Evolutionary conservation across 1,140 invertebrate genomes (phyloP), one percentile per base, ranked within the genome.

Genomic region (Heliconius hermathena): DNA sequence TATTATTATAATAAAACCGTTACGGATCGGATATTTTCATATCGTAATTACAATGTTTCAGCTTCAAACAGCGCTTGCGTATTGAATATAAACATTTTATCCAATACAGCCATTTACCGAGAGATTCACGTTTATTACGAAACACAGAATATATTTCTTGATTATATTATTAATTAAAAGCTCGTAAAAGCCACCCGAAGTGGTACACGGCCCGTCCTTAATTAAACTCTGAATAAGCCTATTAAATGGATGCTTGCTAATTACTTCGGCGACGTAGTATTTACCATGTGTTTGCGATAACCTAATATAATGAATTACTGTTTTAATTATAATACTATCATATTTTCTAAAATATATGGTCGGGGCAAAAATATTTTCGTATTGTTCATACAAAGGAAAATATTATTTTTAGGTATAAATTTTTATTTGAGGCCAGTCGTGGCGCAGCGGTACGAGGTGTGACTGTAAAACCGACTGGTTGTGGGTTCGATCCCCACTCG

Each of bases 181-280:
- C 82, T 76, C 77, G 78, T 83, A 83, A 83, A 81, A 77, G 80
- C 80, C 74, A 77, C 76, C 54, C 78, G 76, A 83, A 74, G 36
- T 77, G 60, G 52, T 71, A 79, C 78, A 75, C 73, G 78, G 78
- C 72, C 41, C 18, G 36, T 80, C 73, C 76, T 84, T 82, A 80
- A 82, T 80, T 84, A 80, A 76, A 78, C 60, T 57, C 71, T 83
- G 79, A 79, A 83, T 79, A 77, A 70, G 78, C 72, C 78, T 79
- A 74, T 83, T 77, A 87, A 86, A 87, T 85, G 84, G 85, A 87
- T 85, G 83, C 83, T 79, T 16, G 79, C 84, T 87, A 85, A 90
- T 90, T 87, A 87, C 82, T 66, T 77, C 20, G 57, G 70, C 33
- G 36, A 77, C 76, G 36, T 54, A 77, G 60, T 33, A 54, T 72